Conservation (phyloP, 2,797 vertebrate species). For the Decapterus maruadsi region DNA sequence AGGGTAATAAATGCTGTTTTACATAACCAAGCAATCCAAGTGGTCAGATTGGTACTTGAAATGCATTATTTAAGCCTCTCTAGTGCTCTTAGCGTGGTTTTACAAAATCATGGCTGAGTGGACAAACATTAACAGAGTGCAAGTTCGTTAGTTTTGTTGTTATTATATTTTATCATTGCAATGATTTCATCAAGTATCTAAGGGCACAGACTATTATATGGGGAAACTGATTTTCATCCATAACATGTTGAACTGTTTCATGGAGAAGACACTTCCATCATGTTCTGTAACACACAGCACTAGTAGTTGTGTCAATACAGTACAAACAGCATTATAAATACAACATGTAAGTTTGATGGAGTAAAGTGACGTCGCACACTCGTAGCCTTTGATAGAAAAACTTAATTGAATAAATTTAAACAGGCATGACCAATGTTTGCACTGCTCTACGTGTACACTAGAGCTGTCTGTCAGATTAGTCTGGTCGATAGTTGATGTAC, state of each 20-base stretch:
- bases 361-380: no score
- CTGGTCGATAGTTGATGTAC: not conserved
- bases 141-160: not conserved
- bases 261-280: not conserved
- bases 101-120: constrained; percentile 8
- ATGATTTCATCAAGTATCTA: constrained; percentile 3
- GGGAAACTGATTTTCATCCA: not conserved
- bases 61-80: constrained; percentile 26
- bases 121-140: not conserved
- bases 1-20: constrained; percentile 18
- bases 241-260: not conserved
- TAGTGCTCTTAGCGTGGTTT: not conserved
- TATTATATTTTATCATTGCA: constrained; percentile 1
- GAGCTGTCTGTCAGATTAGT: not conserved
- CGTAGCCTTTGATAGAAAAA: no score
- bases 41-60: constrained; percentile 45
- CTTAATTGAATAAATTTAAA: no score
- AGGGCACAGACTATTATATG: not conserved
- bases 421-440: no score
- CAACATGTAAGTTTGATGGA: no score
- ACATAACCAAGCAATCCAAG: constrained; percentile 28
- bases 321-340: not conserved
- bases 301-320: not conserved
- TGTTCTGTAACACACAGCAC: no score
- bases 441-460: no score